Percentiles rank a stretch among this genome's conserved stretches.
Evolutionary conservation across 2,888 invertebrate species (phyloP).

Genomic region (Phania funesta): DNA sequence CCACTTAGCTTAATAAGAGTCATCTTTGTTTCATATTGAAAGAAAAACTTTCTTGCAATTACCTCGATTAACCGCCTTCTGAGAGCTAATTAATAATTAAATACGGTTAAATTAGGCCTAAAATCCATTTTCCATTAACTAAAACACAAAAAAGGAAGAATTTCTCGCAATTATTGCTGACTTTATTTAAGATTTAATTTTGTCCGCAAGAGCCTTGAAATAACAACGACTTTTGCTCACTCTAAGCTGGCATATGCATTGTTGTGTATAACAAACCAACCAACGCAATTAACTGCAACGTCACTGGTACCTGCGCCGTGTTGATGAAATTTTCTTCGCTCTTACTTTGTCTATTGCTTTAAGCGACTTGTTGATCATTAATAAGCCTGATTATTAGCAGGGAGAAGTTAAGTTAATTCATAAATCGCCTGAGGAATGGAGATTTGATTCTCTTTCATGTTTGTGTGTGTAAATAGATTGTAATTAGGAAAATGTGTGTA

Average conservation of each 20-base stretch:
- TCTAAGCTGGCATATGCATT: background rate
- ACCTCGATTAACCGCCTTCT: background rate
- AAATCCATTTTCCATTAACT: slow-evolving; percentile 34
- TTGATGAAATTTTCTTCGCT: background rate
- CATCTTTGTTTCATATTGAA: background rate
- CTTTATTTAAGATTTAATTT: background rate
- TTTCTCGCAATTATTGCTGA: too few species aligned
- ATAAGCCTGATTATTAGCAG: slow-evolving; percentile 39
- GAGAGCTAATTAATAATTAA: background rate
- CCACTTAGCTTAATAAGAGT: too few species aligned
- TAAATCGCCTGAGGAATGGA: slow-evolving; percentile 37
- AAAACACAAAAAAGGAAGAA: background rate
- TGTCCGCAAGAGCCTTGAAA: background rate
- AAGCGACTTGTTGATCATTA: slow-evolving; percentile 5
- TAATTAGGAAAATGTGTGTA: too few species aligned
- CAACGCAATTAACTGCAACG: too few species aligned
- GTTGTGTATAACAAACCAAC: too few species aligned
- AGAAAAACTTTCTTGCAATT: background rate
- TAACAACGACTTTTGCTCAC: background rate
- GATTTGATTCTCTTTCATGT: slow-evolving; percentile 35
- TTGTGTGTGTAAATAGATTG: too few species aligned
- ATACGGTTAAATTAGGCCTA: slow-evolving; percentile 17
- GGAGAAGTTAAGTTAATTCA: slow-evolving; percentile 48
- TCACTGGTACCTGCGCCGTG: background rate
- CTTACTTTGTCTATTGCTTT: background rate